These are phyloP conservation scores for Ornithoptera alexandrae DNA, from an alignment of 2,888 invertebrate genomes.

Conservation along the genomic window DNA sequence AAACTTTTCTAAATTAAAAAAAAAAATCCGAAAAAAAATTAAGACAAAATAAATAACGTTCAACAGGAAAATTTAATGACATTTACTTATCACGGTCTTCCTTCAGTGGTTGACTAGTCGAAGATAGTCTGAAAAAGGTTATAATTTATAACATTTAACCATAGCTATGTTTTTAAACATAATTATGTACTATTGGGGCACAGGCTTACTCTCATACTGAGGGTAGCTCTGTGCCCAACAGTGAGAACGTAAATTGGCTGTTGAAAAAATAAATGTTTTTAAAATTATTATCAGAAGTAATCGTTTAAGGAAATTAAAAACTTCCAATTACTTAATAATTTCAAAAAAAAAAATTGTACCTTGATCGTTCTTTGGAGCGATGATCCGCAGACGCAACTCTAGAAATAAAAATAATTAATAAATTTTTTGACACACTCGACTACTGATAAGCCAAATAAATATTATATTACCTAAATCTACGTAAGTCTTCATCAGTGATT, in stretches of 20 bases:
- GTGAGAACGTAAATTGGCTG: too few relatives aligned
- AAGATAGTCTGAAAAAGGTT: constrained; percentile 2
- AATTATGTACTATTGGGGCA: too few relatives aligned
- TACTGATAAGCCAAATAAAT: not conserved
- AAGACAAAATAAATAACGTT: not conserved
- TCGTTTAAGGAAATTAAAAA: too few relatives aligned
- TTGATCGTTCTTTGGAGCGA: constrained; percentile 16
- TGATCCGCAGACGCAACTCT: constrained; percentile 38
- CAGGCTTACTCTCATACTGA: too few relatives aligned
- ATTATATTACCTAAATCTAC: constrained; percentile 47
- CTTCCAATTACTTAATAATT: not conserved
- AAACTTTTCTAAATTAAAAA: constrained; percentile 54
- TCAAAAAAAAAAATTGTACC: not conserved
- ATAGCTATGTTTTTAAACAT: too few relatives aligned
- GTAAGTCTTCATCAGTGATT: constrained; percentile 51
- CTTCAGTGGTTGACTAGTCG: not conserved
- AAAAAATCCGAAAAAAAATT: constrained; percentile 27
- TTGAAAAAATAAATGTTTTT: too few relatives aligned
- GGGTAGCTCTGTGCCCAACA: too few relatives aligned
- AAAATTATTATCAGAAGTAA: too few relatives aligned
- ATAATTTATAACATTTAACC: too few relatives aligned
- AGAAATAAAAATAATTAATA: not conserved
- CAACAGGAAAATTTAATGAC: not conserved
- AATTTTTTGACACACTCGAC: not conserved
- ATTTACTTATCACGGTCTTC: constrained; percentile 45